phyloP scores from a whole-genome alignment of 2,113 vertebrate species.

The Egretta garzetta region DNA sequence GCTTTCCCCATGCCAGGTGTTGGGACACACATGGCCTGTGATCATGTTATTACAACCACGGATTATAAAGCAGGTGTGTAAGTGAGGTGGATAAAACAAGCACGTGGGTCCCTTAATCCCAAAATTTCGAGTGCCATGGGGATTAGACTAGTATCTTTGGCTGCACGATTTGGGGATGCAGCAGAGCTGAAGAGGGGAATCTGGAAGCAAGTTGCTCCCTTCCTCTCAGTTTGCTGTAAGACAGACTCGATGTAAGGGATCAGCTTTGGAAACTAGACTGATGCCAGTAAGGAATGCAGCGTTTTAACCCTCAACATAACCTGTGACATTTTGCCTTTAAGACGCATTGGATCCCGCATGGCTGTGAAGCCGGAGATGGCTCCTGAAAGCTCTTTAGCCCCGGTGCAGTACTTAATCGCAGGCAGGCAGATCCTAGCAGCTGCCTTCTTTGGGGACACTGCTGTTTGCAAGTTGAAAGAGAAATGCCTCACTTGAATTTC shows the following conservation, averaged over 20 bases:
- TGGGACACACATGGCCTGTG: background rate
- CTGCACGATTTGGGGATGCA: background rate
- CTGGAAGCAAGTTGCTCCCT: background rate
- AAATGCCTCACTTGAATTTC: background rate
- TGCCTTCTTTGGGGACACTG: background rate
- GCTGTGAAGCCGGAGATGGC: background rate
- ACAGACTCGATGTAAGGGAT: background rate
- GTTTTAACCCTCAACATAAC: background rate
- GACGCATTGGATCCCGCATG: background rate
- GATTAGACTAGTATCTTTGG: background rate
- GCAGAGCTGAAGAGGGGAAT: background rate
- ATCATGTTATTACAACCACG: background rate
- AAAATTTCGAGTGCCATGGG: background rate
- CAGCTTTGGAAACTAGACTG: background rate
- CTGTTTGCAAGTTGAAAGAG: constrained; percentile 2
- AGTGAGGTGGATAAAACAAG: background rate
- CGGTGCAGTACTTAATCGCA: background rate
- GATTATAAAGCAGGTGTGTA: background rate
- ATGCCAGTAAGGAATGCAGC: background rate
- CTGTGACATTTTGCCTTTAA: background rate
- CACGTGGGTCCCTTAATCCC: background rate
- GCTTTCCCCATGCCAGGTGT: background rate
- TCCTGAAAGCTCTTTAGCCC: background rate
- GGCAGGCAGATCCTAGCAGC: background rate
- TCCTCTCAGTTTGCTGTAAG: background rate